A percentile compares a stretch with the other conserved stretches of the same genome.
These are phyloP conservation scores for Lycodopsis pacificus DNA, from an alignment of 2,797 vertebrate genomes.

Conservation along the genomic window DNA sequence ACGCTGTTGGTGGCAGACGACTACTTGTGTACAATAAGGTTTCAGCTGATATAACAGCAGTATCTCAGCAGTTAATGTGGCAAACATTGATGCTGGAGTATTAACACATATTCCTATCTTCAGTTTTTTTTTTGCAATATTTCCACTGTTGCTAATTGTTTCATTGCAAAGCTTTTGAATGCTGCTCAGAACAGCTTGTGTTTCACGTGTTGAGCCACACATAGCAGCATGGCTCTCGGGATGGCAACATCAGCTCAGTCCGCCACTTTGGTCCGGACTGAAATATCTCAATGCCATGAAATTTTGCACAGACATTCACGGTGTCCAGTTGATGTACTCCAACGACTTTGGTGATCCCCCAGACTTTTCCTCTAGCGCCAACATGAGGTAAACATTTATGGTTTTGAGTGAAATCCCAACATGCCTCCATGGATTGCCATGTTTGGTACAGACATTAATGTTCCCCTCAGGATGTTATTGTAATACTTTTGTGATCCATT, in stretches of 20 bases:
- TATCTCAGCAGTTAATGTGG: slow-evolving; percentile 13
- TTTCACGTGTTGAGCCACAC: background rate
- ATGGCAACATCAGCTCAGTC: background rate
- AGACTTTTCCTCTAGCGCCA: background rate
- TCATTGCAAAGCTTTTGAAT: background rate
- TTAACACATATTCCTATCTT: slow-evolving; percentile 1
- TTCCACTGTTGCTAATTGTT: background rate
- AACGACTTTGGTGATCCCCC: background rate
- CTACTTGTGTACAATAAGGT: slow-evolving; percentile 15
- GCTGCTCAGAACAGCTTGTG: background rate
- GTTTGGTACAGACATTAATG: background rate
- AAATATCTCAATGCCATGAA: background rate
- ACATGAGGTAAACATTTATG: background rate
- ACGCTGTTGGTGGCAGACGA: slow-evolving; percentile 20
- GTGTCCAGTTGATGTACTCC: background rate
- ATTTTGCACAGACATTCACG: background rate
- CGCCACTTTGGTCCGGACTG: background rate
- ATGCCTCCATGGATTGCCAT: background rate
- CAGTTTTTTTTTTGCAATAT: background rate
- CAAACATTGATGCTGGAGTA: background rate
- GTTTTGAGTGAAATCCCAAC: background rate
- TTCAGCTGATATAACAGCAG: slow-evolving; percentile 6
- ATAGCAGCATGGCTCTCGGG: background rate
- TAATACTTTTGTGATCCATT: background rate
- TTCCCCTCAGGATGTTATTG: background rate